Percentiles rank a stretch among this genome's conserved stretches.
phyloP scores from a whole-genome alignment of 2,797 vertebrate genomes.

The Ceryle rudis region DNA sequence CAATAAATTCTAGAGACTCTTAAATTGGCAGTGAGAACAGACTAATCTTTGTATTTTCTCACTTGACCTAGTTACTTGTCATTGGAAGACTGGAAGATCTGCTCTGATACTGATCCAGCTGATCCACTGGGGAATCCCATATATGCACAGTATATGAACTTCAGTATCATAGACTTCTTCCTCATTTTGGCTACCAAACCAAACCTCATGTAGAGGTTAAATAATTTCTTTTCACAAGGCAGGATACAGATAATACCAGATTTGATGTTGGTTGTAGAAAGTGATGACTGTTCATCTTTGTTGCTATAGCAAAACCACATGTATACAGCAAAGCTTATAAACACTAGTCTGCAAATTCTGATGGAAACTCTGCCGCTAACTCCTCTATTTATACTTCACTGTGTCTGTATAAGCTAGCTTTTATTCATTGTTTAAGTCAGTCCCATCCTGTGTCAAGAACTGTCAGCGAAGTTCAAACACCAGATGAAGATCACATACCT shows the following conservation, averaged over 20 bases:
- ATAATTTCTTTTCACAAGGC: neutral
- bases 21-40: neutral
- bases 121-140: neutral
- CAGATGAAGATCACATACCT: neutral
- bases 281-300: neutral
- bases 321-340: constrained; percentile 13
- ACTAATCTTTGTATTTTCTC: neutral
- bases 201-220: neutral
- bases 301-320: constrained; percentile 38
- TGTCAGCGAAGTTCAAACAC: constrained; percentile 7
- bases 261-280: neutral
- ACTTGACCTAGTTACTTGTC: neutral
- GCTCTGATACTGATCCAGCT: neutral
- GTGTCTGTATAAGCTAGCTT: neutral
- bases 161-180: neutral
- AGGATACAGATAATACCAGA: neutral
- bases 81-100: neutral
- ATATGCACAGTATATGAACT: neutral
- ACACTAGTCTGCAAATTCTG: neutral
- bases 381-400: neutral
- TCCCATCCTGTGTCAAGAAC: neutral
- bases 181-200: neutral
- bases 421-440: neutral
- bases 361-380: neutral
- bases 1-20: neutral